phyloP scores from a whole-genome alignment of 35 echinoderm and acorn worm species.

The Apostichopus californicus region DNA sequence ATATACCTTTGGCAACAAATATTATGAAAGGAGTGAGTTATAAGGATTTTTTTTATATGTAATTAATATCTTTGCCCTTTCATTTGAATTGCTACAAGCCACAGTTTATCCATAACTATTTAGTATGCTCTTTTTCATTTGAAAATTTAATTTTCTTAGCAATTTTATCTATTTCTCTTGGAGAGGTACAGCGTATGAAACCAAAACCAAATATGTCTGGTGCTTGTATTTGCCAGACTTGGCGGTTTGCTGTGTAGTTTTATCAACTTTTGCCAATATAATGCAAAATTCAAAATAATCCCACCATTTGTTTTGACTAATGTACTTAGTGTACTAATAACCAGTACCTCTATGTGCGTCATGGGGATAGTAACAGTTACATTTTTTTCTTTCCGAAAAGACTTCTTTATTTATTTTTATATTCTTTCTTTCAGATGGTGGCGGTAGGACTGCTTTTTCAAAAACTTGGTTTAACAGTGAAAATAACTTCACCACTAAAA shows the following conservation, averaged over 20 bases:
- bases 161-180: too few relatives aligned
- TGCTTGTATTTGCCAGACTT: too few relatives aligned
- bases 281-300: neutral
- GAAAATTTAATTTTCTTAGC: too few relatives aligned
- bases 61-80: too few relatives aligned
- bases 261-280: neutral
- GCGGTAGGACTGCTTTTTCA: conserved; percentile 81
- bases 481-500: conserved; percentile 69
- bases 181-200: too few relatives aligned
- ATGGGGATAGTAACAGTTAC: neutral
- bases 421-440: conserved; percentile 70
- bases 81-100: too few relatives aligned
- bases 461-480: conserved; percentile 96
- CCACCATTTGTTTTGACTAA: neutral
- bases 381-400: neutral
- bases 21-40: conserved; percentile 83
- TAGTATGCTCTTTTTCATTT: too few relatives aligned
- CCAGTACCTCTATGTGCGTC: neutral
- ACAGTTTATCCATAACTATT: too few relatives aligned
- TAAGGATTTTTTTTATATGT: neutral
- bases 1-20: conserved; percentile 82
- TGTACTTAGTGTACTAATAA: neutral
- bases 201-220: too few relatives aligned
- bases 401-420: neutral
- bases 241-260: too few relatives aligned